phyloP scores from a whole-genome alignment of 2,888 invertebrate genomes.

The Trichacis sp. region DNA sequence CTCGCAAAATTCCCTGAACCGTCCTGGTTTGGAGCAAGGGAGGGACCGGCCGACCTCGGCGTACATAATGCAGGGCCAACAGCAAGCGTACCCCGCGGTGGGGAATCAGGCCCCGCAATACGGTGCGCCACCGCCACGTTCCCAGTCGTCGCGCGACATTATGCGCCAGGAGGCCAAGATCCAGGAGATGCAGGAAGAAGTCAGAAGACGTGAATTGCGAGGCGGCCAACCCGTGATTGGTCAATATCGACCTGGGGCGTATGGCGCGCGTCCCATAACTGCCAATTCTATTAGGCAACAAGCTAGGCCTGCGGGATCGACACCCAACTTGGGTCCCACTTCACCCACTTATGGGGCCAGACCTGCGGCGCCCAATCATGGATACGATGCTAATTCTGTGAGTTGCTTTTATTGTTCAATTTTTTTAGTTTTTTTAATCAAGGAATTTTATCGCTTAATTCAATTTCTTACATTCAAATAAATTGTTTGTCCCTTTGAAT shows the following conservation, averaged over 20 bases:
- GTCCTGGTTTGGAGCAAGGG: constrained; percentile 67
- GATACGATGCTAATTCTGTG: constrained; percentile 55
- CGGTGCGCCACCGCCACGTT: constrained; percentile 63
- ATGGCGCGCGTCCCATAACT: constrained; percentile 53
- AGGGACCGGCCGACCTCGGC: constrained; percentile 74
- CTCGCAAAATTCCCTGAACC: constrained; percentile 74
- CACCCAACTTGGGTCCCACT: constrained; percentile 57
- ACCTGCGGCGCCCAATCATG: constrained; percentile 48
- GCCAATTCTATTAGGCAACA: constrained; percentile 48
- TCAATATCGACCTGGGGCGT: constrained; percentile 57
- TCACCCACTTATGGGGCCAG: constrained; percentile 50
- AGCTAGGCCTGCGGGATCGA: constrained; percentile 61
- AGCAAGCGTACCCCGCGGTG: constrained; percentile 50
- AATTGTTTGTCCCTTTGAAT: too few relatives aligned
- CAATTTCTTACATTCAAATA: too few relatives aligned
- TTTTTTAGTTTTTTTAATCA: too few relatives aligned
- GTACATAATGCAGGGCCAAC: constrained; percentile 64
- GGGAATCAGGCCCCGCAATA: constrained; percentile 52
- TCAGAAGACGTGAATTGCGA: constrained; percentile 72
- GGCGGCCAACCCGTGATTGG: constrained; percentile 51
- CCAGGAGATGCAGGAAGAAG: constrained; percentile 86
- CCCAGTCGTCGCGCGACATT: constrained; percentile 70
- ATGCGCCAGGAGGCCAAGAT: constrained; percentile 76
- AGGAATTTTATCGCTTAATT: too few relatives aligned
- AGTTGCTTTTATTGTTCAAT: too few relatives aligned